phyloP scores from a whole-genome alignment of 2,113 vertebrate genomes.

The Tautogolabrus adspersus region DNA sequence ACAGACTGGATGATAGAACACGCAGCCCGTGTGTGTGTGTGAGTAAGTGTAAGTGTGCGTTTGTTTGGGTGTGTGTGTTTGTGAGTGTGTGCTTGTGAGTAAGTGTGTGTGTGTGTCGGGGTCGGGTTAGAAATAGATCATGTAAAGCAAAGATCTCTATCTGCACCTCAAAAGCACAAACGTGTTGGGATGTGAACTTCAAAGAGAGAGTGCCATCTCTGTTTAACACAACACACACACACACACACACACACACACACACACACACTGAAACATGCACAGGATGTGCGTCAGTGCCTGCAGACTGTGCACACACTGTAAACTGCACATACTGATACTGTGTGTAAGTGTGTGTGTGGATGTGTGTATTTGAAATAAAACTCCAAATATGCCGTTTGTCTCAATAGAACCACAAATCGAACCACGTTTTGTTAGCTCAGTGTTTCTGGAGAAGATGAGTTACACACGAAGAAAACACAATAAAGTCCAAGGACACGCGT shows the following conservation, averaged over 20 bases:
- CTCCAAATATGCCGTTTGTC: no score
- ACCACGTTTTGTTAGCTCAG: no score
- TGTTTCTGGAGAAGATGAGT: no score
- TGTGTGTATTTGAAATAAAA: no score
- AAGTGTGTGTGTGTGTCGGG: conserved; percentile 17
- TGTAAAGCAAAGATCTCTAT: conserved; percentile 51
- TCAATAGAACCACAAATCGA: no score
- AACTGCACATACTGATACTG: conserved; percentile 10
- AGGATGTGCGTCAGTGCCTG: conserved; percentile 53
- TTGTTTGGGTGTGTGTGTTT: background rate
- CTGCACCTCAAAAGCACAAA: conserved; percentile 37
- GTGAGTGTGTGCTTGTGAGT: conserved; percentile 2
- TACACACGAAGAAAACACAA: no score
- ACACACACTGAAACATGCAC: conserved; percentile 14
- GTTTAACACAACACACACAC: conserved; percentile 1
- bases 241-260: conserved; percentile 5
- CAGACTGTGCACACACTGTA: conserved; percentile 36
- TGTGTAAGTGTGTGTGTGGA: background rate
- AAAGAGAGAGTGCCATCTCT: conserved; percentile 3
- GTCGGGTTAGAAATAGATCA: conserved; percentile 63
- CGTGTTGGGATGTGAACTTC: conserved; percentile 24
- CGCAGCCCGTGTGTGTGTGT: background rate
- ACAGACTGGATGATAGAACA: conserved; percentile 10
- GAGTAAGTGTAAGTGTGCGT: conserved; percentile 6
- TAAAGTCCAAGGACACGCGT: no score